Percentiles rank a stretch among this genome's conserved stretches.
Conservation (phyloP, 2,888 invertebrate genomes). For the Pollenia amentaria region DNA sequence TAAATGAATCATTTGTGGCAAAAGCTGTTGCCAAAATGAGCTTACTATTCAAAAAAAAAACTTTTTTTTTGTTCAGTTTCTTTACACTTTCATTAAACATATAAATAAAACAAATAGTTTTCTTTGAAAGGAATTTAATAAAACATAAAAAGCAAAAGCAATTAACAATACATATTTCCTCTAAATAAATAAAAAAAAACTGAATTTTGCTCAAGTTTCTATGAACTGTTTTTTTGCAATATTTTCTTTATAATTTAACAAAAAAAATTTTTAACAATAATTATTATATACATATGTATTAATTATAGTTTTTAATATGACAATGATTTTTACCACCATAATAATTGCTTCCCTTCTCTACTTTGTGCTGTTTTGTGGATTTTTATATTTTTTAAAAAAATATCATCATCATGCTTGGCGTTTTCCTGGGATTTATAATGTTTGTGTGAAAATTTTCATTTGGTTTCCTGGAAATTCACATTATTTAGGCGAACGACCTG, state of each 20-base stretch:
- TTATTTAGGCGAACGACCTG: conserved; percentile 87
- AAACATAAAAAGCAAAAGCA: conserved; percentile 7
- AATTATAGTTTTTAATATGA: conserved; percentile 72
- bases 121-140: conserved; percentile 52
- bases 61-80: conserved; percentile 12
- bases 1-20: conserved; percentile 56
- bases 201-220: conserved; percentile 39
- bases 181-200: background rate
- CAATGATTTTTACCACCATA: conserved; percentile 71
- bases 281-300: conserved; percentile 42
- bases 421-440: conserved; percentile 60
- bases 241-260: conserved; percentile 52
- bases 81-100: conserved; percentile 32
- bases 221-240: conserved; percentile 63
- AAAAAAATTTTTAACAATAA: conserved; percentile 8
- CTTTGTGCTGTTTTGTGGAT: conserved; percentile 71
- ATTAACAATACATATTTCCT: background rate
- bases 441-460: conserved; percentile 65
- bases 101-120: background rate
- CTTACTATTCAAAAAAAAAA: background rate
- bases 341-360: conserved; percentile 74
- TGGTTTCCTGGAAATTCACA: conserved; percentile 67
- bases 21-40: conserved; percentile 43
- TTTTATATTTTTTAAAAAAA: conserved; percentile 58
- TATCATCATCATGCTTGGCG: conserved; percentile 66